phyloP scores from a whole-genome alignment of 2,888 invertebrate species.

The Trissonchulus sp. region DNA sequence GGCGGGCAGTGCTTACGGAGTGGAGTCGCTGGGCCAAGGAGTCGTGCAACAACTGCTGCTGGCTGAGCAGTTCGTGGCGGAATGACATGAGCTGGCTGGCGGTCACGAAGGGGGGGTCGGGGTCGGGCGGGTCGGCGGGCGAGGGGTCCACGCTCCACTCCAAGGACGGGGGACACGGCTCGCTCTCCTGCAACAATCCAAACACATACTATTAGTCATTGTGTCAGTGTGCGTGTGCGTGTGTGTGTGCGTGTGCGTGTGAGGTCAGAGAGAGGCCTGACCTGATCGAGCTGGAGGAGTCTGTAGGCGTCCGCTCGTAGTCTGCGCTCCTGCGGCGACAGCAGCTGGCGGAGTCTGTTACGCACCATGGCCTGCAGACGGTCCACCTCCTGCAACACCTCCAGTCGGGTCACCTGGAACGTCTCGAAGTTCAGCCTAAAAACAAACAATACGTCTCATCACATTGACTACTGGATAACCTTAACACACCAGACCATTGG shows the following conservation, averaged over 20 bases:
- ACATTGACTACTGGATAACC: no score
- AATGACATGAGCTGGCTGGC: neutral
- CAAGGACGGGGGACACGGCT: no score
- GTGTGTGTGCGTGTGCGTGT: neutral
- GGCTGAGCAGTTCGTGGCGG: neutral
- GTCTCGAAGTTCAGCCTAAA: slow-evolving; percentile 16
- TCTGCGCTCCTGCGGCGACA: neutral
- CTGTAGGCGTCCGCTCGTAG: neutral
- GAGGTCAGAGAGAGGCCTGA: no score
- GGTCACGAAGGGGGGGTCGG: neutral
- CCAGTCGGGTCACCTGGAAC: slow-evolving; percentile 14
- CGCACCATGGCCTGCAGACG: neutral
- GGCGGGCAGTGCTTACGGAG: no score
- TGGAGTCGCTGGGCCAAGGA: neutral
- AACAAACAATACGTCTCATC: no score
- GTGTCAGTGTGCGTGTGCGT: no score
- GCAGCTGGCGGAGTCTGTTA: neutral
- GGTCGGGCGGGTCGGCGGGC: no score
- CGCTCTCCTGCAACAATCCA: no score
- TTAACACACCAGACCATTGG: no score
- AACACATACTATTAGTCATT: no score
- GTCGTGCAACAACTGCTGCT: neutral
- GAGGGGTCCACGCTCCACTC: no score
- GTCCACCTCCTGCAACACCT: neutral
- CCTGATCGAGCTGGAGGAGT: no score